Conservation (phyloP, 2,113 vertebrate species). For the Aix galericulata region DNA sequence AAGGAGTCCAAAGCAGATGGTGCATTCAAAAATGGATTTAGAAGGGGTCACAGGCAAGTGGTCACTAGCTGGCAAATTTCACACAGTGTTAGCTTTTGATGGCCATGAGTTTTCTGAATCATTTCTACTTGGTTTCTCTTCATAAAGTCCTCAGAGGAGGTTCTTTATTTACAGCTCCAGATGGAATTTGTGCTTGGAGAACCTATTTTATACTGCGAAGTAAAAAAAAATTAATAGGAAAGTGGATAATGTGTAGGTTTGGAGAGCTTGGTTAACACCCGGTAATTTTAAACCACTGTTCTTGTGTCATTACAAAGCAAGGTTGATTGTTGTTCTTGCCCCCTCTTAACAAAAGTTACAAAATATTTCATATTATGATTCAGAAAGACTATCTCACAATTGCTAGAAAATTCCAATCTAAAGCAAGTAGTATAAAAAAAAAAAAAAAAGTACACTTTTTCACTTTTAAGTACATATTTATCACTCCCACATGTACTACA, state of each 20-base stretch:
- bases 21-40: background rate
- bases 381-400: background rate
- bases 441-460: background rate
- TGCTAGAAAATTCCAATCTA: background rate
- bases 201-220: background rate
- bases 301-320: background rate
- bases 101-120: background rate
- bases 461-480: background rate
- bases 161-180: background rate
- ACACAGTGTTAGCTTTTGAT: background rate
- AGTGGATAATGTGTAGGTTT: background rate
- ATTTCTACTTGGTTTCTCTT: background rate
- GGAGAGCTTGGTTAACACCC: background rate
- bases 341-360: background rate
- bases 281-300: background rate
- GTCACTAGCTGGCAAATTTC: background rate
- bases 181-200: background rate
- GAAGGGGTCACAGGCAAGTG: background rate
- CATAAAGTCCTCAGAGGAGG: background rate
- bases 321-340: background rate
- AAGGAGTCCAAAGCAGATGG: background rate
- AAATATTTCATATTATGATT: background rate
- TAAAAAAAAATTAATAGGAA: constrained; percentile 2
- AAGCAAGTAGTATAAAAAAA: background rate
- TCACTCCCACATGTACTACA: background rate